A percentile compares a stretch with the other conserved stretches of the same genome.
Evolutionary conservation across 30 jellyfish, hydroid and myxozoan species (phyloP).

Genomic region (Clytia hemisphaerica): DNA sequence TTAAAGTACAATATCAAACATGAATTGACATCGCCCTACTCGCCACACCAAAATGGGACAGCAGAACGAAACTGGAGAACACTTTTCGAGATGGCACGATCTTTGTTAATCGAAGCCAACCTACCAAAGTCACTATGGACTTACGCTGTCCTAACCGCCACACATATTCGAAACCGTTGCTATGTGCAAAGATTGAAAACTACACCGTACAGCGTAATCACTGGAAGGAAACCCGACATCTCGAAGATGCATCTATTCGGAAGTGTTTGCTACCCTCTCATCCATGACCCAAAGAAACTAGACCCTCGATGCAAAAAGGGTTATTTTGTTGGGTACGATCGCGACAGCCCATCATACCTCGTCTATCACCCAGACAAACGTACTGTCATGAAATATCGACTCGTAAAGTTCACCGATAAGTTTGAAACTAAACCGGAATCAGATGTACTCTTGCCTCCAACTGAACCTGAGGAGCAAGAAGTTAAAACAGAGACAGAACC

Average conservation of each 20-base stretch:
- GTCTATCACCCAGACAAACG: constrained; percentile 7
- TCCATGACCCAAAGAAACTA: constrained; percentile 2
- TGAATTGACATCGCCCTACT: constrained; percentile 29
- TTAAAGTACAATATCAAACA: constrained; percentile 16
- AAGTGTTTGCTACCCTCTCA: neutral
- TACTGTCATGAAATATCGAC: neutral
- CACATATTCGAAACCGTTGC: constrained; percentile 5
- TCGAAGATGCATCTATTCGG: constrained; percentile 11
- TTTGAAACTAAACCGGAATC: too few species aligned
- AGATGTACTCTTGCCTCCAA: too few species aligned
- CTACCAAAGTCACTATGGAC: constrained; percentile 1
- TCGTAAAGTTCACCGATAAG: neutral
- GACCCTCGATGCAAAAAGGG: constrained; percentile 21
- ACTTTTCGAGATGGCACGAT: constrained; percentile 24
- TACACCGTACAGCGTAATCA: constrained; percentile 7
- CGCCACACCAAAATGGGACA: constrained; percentile 42
- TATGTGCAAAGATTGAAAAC: neutral
- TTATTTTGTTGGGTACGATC: constrained; percentile 20
- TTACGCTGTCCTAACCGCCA: constrained; percentile 5
- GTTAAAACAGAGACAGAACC: too few species aligned
- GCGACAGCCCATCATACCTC: constrained; percentile 20
- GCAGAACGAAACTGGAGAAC: constrained; percentile 38
- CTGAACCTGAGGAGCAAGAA: too few species aligned
- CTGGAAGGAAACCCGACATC: constrained; percentile 14
- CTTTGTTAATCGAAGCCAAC: neutral